phyloP scores from a whole-genome alignment of 2,113 vertebrate genomes.

The Edolisoma coerulescens region DNA sequence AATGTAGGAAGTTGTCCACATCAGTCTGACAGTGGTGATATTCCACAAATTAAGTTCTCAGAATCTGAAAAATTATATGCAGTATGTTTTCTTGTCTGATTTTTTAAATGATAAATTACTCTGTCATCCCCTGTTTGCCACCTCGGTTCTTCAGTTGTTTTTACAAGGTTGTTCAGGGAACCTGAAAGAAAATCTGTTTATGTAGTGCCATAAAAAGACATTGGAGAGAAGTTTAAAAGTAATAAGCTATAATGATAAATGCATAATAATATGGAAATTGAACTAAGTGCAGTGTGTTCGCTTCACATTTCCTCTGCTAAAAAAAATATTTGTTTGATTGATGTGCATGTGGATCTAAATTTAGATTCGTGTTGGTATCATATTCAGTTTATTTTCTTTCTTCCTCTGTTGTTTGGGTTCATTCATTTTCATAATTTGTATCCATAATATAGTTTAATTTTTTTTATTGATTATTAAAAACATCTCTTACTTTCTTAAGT shows the following conservation, averaged over 20 bases:
- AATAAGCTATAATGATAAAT: conserved; percentile 35
- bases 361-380: neutral
- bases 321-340: neutral
- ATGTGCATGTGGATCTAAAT: neutral
- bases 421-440: neutral
- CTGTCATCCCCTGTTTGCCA: neutral
- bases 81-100: neutral
- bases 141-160: neutral
- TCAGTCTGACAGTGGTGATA: neutral
- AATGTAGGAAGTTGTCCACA: neutral
- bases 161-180: neutral
- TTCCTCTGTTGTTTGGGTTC: neutral
- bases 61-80: neutral
- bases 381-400: conserved; percentile 2
- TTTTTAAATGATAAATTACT: neutral
- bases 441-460: neutral
- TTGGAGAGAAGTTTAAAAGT: neutral
- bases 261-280: neutral
- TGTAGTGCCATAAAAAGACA: neutral
- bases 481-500: neutral
- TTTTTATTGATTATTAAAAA: neutral
- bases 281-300: neutral
- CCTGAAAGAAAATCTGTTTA: neutral
- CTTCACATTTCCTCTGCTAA: neutral
- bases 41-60: neutral